phyloP scores from a whole-genome alignment of 2,888 invertebrate species.

The Hirtodrosophila confusa region DNA sequence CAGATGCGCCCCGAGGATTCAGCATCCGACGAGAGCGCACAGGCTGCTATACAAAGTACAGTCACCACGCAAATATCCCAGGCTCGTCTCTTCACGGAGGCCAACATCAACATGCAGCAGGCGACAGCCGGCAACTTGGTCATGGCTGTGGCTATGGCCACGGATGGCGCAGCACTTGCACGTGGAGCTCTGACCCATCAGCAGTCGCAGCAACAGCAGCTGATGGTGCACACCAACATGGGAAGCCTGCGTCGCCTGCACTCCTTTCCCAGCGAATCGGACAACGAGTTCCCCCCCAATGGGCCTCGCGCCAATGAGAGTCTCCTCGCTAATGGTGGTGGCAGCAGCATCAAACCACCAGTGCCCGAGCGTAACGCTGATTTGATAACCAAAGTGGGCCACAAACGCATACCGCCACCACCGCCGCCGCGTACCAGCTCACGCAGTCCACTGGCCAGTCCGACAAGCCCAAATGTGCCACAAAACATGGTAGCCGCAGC shows the following conservation, averaged over 20 bases:
- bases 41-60: constrained; percentile 83
- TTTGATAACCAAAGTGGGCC: constrained; percentile 89
- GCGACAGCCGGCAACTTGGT: constrained; percentile 82
- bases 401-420: constrained; percentile 93
- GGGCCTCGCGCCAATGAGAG: constrained; percentile 24
- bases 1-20: constrained; percentile 84
- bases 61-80: constrained; percentile 84
- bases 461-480: constrained; percentile 89
- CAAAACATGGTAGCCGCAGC: constrained; percentile 85
- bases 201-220: constrained; percentile 56
- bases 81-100: constrained; percentile 82
- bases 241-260: constrained; percentile 90
- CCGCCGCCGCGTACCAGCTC: constrained; percentile 96
- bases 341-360: constrained; percentile 89
- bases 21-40: constrained; percentile 84
- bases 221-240: constrained; percentile 79
- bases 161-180: constrained; percentile 22
- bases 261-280: constrained; percentile 94
- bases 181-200: constrained; percentile 49
- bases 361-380: constrained; percentile 93
- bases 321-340: constrained; percentile 56
- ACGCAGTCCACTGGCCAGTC: constrained; percentile 93
- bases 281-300: constrained; percentile 89
- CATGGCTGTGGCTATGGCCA: constrained; percentile 55
- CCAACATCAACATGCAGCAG: constrained; percentile 71